phyloP scores from a whole-genome alignment of 2,113 vertebrate genomes.

The Canis aureus region DNA sequence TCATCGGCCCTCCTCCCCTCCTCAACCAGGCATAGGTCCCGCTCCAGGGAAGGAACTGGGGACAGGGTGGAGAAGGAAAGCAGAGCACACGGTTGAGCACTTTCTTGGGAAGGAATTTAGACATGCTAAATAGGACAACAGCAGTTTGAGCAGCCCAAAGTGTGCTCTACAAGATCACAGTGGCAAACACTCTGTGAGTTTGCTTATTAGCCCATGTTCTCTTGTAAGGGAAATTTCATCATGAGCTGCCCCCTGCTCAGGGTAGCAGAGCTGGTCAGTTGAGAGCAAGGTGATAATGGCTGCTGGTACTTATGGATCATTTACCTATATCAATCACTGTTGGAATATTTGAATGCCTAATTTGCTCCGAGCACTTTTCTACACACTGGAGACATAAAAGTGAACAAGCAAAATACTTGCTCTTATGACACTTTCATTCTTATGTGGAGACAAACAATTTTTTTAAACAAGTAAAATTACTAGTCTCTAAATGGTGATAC shows the following conservation, averaged over 20 bases:
- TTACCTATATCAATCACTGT: background rate
- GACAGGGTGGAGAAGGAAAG: background rate
- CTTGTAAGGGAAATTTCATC: background rate
- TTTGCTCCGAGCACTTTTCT: background rate
- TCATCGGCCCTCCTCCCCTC: background rate
- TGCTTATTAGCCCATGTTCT: background rate
- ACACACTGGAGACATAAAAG: background rate
- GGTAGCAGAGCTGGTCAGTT: background rate
- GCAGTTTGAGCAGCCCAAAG: background rate
- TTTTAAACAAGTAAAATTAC: background rate
- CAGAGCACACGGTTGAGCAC: background rate
- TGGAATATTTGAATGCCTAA: background rate
- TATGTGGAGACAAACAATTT: background rate
- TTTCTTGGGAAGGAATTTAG: background rate
- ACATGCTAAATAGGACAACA: background rate
- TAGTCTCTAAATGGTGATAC: background rate
- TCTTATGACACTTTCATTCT: slow-evolving; percentile 14
- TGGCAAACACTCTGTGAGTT: background rate
- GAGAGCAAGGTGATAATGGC: background rate
- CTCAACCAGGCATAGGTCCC: background rate
- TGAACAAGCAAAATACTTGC: background rate
- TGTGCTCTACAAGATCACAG: background rate
- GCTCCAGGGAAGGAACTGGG: background rate
- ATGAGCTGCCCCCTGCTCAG: background rate
- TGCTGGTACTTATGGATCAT: background rate